These are phyloP conservation scores for Calephelis perditalis DNA, from an alignment of 2,888 invertebrate species.

Conservation along the genomic window DNA sequence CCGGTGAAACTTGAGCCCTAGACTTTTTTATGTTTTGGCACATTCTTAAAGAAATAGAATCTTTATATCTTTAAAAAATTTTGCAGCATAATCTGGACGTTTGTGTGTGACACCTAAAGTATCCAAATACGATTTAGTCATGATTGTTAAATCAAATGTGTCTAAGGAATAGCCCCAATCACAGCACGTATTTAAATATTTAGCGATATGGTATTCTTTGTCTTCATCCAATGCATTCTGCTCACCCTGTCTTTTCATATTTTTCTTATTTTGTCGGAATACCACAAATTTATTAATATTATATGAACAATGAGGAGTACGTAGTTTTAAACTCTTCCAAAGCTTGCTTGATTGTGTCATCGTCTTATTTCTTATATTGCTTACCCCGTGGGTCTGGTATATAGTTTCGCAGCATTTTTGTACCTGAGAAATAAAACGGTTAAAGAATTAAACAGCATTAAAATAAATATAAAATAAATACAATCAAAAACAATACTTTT, in stretches of 20 bases:
- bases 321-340: constrained; percentile 23
- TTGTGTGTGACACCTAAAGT: constrained; percentile 11
- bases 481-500: no score
- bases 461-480: no score
- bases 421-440: constrained; percentile 19
- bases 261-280: constrained; percentile 23
- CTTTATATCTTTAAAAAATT: constrained; percentile 23
- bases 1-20: constrained; percentile 21
- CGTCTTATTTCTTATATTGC: constrained; percentile 25
- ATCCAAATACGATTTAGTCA: no score
- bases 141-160: background rate
- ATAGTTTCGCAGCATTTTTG: constrained; percentile 25
- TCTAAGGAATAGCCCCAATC: constrained; percentile 10
- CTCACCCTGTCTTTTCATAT: constrained; percentile 23
- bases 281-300: constrained; percentile 26
- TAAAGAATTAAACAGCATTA: no score
- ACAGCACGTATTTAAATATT: no score
- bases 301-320: constrained; percentile 21
- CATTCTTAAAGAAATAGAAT: constrained; percentile 20
- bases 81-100: constrained; percentile 19
- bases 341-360: constrained; percentile 24
- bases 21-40: constrained; percentile 25
- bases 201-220: no score
- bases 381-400: constrained; percentile 26
- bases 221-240: no score